Percentiles rank a stretch among this genome's conserved stretches.
These are phyloP conservation scores for Idaea straminata DNA, from an alignment of 2,888 invertebrate species.

Conservation along the genomic window DNA sequence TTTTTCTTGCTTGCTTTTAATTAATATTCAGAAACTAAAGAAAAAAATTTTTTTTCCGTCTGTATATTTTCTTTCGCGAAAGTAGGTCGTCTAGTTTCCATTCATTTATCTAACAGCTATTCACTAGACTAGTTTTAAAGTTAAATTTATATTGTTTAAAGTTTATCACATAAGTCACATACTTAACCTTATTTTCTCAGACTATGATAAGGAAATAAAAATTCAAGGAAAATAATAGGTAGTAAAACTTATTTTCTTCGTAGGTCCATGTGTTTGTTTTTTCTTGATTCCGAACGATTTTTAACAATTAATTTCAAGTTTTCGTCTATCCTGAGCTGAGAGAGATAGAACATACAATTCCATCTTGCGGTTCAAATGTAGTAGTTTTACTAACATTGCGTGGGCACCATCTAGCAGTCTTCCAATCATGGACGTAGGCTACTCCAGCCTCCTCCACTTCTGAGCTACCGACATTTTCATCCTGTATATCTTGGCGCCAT, in stretches of 20 bases:
- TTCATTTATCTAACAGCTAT: not conserved
- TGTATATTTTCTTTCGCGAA: not conserved
- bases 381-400: no score
- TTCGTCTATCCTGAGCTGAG: no score
- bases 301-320: no score
- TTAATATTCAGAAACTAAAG: not conserved
- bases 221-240: not conserved
- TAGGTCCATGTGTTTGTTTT: not conserved
- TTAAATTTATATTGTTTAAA: not conserved
- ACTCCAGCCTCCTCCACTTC: not conserved
- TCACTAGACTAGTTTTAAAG: not conserved
- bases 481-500: no score
- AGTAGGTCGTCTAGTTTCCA: not conserved
- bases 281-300: no score
- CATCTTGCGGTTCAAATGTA: no score
- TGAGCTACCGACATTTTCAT: not conserved
- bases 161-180: not conserved
- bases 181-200: not conserved
- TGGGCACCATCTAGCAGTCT: no score
- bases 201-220: not conserved
- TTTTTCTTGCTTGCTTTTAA: not conserved
- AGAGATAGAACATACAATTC: no score
- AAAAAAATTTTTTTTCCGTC: not conserved
- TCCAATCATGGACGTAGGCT: not conserved
- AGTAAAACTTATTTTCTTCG: not conserved